Evolutionary conservation across 2,888 invertebrate species (phyloP), one percentile per base, ranked within the genome.

Genomic region (Asteroscopus sphinx): DNA sequence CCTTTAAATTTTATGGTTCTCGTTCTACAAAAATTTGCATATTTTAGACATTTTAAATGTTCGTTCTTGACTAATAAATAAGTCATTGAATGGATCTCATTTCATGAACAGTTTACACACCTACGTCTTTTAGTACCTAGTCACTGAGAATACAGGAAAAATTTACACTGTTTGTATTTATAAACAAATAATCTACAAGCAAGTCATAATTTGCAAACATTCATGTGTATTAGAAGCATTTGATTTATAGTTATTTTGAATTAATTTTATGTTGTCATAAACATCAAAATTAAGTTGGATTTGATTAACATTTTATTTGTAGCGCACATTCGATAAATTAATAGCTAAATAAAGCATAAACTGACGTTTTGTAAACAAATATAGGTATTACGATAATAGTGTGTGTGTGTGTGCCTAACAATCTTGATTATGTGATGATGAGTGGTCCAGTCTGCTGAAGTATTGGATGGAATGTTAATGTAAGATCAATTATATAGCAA

Each of bases 201-300:
- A 62, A 62, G 52, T 61, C 46, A 46, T 61, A 40, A 61, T 45
- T 53, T 61, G 37, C 39, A 39, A 52, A 49, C 44, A 55, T 57
- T 49, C 12, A 55, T 64, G 54, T 62, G 42, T 65, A 61, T 67
- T 68, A 63, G 52, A 37, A 61, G 40, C 55, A 59, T 49, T 62
- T 53, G 55, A 76, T 68, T 68, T 61, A 72, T 57, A 60, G 59
- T 53, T 44, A 55, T 55, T 58, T 57, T 60, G 36, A 61, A 73
- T 71, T 68, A 65, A 73, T 68, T 66, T 57, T 66, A 68, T 58
- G 61, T 66, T 62, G 52, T 57, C 66, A 73, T 71, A 66, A 68
- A 71, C 53, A 59, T 67, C 36, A 61, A 57, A 45, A 11, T 35
- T 32, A 16, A 56, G 55, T 57, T 55, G 12, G 61, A 48, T 73